These are phyloP conservation scores for Gambusia affinis DNA, from an alignment of 2,113 vertebrate species.

Conservation along the genomic window DNA sequence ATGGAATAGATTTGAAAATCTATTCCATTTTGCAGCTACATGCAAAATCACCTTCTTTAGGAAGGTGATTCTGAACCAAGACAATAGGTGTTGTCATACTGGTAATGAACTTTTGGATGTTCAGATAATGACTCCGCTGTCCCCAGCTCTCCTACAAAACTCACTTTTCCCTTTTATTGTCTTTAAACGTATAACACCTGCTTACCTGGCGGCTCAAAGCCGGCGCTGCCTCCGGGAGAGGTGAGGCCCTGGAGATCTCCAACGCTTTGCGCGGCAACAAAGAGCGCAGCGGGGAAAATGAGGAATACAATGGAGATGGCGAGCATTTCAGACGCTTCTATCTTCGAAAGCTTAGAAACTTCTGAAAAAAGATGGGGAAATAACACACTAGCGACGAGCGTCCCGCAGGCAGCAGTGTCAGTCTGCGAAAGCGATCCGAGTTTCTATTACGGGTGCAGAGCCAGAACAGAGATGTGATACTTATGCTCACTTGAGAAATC, in stretches of 20 bases:
- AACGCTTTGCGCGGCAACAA: conserved; percentile 48
- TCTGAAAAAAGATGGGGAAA: conserved; percentile 17
- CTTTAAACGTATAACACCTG: not conserved
- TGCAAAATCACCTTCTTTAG: too few relatives aligned
- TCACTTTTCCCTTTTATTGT: not conserved
- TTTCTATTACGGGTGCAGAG: conserved; percentile 62
- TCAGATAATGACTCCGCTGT: too few relatives aligned
- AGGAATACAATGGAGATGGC: conserved; percentile 41
- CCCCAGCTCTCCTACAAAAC: not conserved
- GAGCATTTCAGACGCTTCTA: conserved; percentile 44
- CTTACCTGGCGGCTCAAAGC: conserved; percentile 63
- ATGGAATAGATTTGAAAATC: too few relatives aligned
- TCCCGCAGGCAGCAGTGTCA: conserved; percentile 23
- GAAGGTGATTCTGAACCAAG: too few relatives aligned
- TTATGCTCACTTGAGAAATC: conserved; percentile 39
- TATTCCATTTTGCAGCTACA: too few relatives aligned
- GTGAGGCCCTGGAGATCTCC: conserved; percentile 52
- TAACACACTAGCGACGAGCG: not conserved
- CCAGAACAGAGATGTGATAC: conserved; percentile 50
- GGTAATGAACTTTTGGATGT: too few relatives aligned
- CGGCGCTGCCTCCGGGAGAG: conserved; percentile 35
- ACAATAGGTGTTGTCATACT: too few relatives aligned
- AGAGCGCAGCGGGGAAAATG: conserved; percentile 51
- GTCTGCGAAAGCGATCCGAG: conserved; percentile 54
- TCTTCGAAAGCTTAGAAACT: conserved; percentile 7